A percentile compares a stretch with the other conserved stretches of the same genome.
phyloP scores from a whole-genome alignment of 2,888 invertebrate species.

The Nymphalis c-album region DNA sequence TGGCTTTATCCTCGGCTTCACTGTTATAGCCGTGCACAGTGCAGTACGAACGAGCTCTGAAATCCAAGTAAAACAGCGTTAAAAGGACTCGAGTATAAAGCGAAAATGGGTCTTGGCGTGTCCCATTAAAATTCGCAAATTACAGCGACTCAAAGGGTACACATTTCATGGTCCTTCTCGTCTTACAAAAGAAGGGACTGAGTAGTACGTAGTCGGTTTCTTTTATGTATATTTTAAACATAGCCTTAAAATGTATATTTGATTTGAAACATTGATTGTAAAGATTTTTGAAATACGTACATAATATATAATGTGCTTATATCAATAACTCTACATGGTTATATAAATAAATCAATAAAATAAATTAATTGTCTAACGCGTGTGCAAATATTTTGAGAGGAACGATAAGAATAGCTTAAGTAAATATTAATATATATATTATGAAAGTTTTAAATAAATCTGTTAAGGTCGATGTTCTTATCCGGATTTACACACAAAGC shows the following conservation, averaged over 20 bases:
- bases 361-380: no score
- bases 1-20: not conserved
- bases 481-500: constrained; percentile 70
- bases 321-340: no score
- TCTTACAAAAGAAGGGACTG: constrained; percentile 40
- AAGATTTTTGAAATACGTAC: no score
- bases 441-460: constrained; percentile 44
- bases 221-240: not conserved
- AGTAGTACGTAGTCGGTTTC: not conserved
- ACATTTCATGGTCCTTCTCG: constrained; percentile 16
- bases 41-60: constrained; percentile 10
- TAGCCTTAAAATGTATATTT: no score
- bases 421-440: constrained; percentile 1
- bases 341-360: no score
- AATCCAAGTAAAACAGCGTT: constrained; percentile 11
- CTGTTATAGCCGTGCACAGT: not conserved
- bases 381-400: no score
- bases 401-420: not conserved
- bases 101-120: constrained; percentile 39
- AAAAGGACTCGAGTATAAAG: constrained; percentile 15
- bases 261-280: no score
- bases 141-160: constrained; percentile 13
- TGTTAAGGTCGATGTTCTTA: constrained; percentile 61
- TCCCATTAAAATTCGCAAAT: constrained; percentile 22
- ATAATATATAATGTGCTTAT: no score